A percentile compares a stretch with the other conserved stretches of the same genome.
Evolutionary conservation across 2,888 invertebrate genomes (phyloP).

Genomic region (Osmoderma eremita): DNA sequence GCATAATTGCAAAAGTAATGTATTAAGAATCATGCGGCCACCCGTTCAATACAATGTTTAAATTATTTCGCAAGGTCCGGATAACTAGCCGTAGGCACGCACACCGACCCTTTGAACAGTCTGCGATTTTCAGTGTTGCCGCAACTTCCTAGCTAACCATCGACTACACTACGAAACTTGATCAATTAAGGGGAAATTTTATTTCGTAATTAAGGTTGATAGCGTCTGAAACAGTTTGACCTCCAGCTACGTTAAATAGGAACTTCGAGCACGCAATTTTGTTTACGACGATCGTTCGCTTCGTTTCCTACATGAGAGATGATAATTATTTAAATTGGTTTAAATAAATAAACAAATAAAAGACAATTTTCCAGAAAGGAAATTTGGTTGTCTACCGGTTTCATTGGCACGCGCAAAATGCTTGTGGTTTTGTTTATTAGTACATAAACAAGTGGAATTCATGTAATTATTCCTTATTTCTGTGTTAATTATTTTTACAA

Average conservation of each 20-base stretch:
- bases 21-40: neutral
- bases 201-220: constrained; percentile 54
- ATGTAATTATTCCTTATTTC: too few species aligned
- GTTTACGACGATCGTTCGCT: constrained; percentile 41
- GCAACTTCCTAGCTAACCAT: constrained; percentile 47
- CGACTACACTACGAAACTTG: constrained; percentile 55
- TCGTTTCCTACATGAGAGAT: constrained; percentile 18
- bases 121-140: constrained; percentile 8
- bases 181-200: constrained; percentile 55
- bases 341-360: constrained; percentile 18
- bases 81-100: constrained; percentile 36
- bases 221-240: constrained; percentile 46
- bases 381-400: too few species aligned
- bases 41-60: constrained; percentile 1
- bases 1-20: constrained; percentile 31
- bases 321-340: constrained; percentile 28
- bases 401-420: too few species aligned
- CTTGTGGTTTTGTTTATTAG: too few species aligned
- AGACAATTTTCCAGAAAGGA: too few species aligned
- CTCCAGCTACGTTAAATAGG: constrained; percentile 43
- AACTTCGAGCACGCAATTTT: constrained; percentile 52
- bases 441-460: too few species aligned
- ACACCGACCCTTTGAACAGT: constrained; percentile 19
- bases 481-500: too few species aligned
- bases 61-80: constrained; percentile 14